Percentiles rank a stretch among this genome's conserved stretches.
Evolutionary conservation across 2,888 invertebrate genomes (phyloP).

Genomic region (Schizaphis graminum): DNA sequence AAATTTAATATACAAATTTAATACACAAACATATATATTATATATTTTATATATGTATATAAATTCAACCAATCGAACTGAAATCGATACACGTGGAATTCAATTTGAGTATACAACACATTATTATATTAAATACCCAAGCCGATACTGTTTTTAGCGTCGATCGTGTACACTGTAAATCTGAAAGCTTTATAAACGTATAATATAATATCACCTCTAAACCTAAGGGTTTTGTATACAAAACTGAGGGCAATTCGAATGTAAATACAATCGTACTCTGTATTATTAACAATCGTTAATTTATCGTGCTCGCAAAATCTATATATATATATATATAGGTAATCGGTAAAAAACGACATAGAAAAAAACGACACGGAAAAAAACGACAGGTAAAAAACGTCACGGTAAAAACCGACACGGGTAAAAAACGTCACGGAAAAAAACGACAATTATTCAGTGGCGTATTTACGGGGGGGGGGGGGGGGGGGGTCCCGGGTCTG

Average conservation of each 20-base stretch:
- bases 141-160: neutral
- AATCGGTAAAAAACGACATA: too few species aligned
- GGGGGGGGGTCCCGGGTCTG: too few species aligned
- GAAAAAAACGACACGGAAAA: too few species aligned
- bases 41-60: neutral
- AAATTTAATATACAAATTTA: neutral
- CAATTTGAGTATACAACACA: neutral
- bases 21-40: too few species aligned
- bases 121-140: neutral
- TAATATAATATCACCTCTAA: neutral
- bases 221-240: neutral
- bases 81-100: neutral
- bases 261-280: neutral
- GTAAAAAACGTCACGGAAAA: too few species aligned
- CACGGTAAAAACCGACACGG: too few species aligned
- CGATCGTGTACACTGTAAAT: neutral
- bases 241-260: neutral
- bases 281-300: constrained; percentile 5
- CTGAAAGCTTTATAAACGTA: neutral
- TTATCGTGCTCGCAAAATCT: neutral
- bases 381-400: too few species aligned
- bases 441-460: too few species aligned
- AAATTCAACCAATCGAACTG: neutral
- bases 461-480: too few species aligned
- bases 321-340: too few species aligned